A percentile compares a stretch with the other conserved stretches of the same genome.
These are phyloP conservation scores for Hyalella azteca DNA, from an alignment of 2,888 invertebrate species.

Conservation along the genomic window DNA sequence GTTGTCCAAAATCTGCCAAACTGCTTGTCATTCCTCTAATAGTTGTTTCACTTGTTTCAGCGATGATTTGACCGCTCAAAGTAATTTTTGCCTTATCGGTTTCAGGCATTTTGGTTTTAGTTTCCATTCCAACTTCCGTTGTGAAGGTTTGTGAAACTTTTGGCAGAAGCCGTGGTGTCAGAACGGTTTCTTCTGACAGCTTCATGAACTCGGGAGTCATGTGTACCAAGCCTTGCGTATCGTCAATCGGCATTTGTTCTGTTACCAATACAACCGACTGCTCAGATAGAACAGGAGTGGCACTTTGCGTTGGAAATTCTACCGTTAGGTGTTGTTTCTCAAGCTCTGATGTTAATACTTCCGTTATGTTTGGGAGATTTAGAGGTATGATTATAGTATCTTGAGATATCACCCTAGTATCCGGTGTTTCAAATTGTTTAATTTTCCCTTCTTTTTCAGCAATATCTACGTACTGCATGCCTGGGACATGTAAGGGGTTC, in stretches of 20 bases:
- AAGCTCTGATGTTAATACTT: slow-evolving; percentile 9
- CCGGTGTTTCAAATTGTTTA: not conserved
- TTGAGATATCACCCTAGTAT: not conserved
- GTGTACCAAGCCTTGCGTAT: not conserved
- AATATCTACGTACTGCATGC: not conserved
- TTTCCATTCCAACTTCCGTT: not conserved
- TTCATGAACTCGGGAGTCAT: not conserved
- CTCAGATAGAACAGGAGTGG: not conserved
- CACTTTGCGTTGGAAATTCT: not conserved
- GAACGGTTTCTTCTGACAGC: not conserved
- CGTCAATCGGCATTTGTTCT: not conserved
- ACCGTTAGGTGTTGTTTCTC: not conserved
- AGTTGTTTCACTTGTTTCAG: slow-evolving; percentile 14
- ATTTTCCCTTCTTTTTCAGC: slow-evolving; percentile 16
- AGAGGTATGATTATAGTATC: not conserved
- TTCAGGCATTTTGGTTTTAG: not conserved
- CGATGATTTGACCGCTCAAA: not conserved
- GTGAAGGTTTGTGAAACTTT: slow-evolving; percentile 14
- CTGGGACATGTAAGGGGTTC: not conserved
- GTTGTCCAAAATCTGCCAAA: not conserved
- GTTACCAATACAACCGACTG: not conserved
- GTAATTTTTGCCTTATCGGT: not conserved
- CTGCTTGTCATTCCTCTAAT: not conserved
- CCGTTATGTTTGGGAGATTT: slow-evolving; percentile 7
- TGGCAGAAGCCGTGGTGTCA: slow-evolving; percentile 18